Evolutionary conservation across 2,888 invertebrate genomes (phyloP).

Genomic region (Nyleta sp.): DNA sequence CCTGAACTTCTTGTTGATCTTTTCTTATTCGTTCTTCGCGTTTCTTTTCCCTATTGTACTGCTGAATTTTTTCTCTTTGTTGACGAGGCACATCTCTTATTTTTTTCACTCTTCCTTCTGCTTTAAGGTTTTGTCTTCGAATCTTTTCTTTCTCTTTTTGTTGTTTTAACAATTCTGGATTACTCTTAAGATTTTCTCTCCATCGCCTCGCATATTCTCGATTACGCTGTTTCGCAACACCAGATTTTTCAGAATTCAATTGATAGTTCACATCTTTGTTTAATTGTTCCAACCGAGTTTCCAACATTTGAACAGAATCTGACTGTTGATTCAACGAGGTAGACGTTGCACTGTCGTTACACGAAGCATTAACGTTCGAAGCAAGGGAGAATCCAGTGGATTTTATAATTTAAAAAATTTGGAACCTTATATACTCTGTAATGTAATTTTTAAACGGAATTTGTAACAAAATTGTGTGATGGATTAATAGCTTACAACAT

Average conservation of each 20-base stretch:
- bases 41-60: slow-evolving; percentile 35
- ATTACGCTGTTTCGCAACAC: slow-evolving; percentile 11
- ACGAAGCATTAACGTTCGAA: not conserved
- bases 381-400: not conserved
- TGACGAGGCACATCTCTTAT: slow-evolving; percentile 8
- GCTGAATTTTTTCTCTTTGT: slow-evolving; percentile 19
- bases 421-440: not conserved
- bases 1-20: slow-evolving; percentile 3
- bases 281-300: not conserved
- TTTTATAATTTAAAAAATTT: slow-evolving; percentile 4
- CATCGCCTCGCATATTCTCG: slow-evolving; percentile 3
- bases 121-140: slow-evolving; percentile 20
- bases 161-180: not conserved
- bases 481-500: not conserved
- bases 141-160: slow-evolving; percentile 30
- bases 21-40: slow-evolving; percentile 19
- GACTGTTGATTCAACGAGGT: not conserved
- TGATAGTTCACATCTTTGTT: not conserved
- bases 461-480: not conserved
- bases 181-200: slow-evolving; percentile 6
- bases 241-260: not conserved
- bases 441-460: not conserved
- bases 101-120: slow-evolving; percentile 24
- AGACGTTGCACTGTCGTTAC: not conserved
- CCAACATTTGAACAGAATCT: not conserved